Evolutionary conservation across 2,113 vertebrate genomes (phyloP), one percentile per base, ranked within the genome.

Genomic region (Phycodurus eques): DNA sequence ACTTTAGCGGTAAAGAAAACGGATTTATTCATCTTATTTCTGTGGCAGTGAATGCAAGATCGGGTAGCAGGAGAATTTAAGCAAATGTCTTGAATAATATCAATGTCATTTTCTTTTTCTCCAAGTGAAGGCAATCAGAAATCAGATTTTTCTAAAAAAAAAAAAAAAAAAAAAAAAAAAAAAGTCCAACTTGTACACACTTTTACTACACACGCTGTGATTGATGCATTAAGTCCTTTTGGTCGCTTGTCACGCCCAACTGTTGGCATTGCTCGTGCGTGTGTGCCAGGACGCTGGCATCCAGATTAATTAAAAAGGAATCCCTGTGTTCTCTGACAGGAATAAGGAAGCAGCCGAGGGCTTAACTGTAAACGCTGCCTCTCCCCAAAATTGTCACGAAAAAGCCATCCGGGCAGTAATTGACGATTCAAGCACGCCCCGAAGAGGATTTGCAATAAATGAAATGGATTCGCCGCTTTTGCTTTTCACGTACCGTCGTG

Each of bases 301-400:
- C 77, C 66, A 73, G 79, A 78, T 88, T 88, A 83, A 87, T 87
- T 87, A 87, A 88, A 87, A 86, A 78, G 67, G 65, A 67, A 78
- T 84, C 80, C 80, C 73, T 71, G 62, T 64, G 65, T 72, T 83
- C 75, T 75, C 67, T 68, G 77, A 80, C 79, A 82, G 82, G 70
- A 86, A 82, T 80, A 61, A 60, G 77, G 73, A 80, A 77, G 78
- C 65, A 1, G 0, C 80, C 13, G 15, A 68, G 70, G 82, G 75
- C 75, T 83, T 74, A 73, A 61, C 74, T 74, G 68, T 84, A 82
- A 85, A 86, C 57, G 74, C 71, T 14, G 15, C 71, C 73, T 78
- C 64, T 65, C 62, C 56, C 31, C 42, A 65, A 80, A 88, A 69
- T 66, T 62, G 62, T 78, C 63, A 17, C 71, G 80, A 78, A 72